Base-by-base conservation (phyloP, 2,797 vertebrate genomes). In the Bradypodion pumilum region DNA sequence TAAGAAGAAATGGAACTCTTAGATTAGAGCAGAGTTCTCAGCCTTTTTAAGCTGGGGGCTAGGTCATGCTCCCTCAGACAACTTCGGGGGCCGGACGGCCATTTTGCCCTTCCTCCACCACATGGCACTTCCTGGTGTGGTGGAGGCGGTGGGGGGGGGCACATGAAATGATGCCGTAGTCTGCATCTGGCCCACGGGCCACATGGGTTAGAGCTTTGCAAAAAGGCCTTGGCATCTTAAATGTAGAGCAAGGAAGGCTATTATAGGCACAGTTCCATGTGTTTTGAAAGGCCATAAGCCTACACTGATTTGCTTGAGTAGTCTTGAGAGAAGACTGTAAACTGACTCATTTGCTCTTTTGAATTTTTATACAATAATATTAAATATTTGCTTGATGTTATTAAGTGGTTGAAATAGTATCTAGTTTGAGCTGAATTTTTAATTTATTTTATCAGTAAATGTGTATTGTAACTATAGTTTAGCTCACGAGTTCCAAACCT, bases 381-480 rank as follows among this genome's bases (percentile, higher is more conserved):
- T 65, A 21, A 42, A 77, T 32, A 13, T 69, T 83, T 77, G 49
- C 21, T 44, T 9, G 13, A 83, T 77, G 60, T 27, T 1, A 44
- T 37, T 59, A 76, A 75, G 21, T 59, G 35, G 8, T 75, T n/a
- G 49, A 74, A 74, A 63, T 8, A 46, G 42, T 46, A 49, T 52
- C 37, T 59, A 44, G 9, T 72, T 42, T 60, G 37, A 27, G 32
- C 37, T 52, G 15, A 65, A 5, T 37, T 46, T 74, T 81, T 6
- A 74, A 82, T 52, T 62, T 40, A 27, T 23, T 81, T 74, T 19
- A 74, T 23, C 59, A 82, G n/a, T 73, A 56, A 81, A 74, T 63
- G 3, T 44, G 25, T 7, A 63, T 74, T 74, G 23, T n/a, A 44
- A 32, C 13, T 73, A 63, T 65, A 65, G 35, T n/a, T 74, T 49